Evolutionary conservation across 1,140 invertebrate genomes (phyloP).

Genomic region (Chionoecetes opilio): DNA sequence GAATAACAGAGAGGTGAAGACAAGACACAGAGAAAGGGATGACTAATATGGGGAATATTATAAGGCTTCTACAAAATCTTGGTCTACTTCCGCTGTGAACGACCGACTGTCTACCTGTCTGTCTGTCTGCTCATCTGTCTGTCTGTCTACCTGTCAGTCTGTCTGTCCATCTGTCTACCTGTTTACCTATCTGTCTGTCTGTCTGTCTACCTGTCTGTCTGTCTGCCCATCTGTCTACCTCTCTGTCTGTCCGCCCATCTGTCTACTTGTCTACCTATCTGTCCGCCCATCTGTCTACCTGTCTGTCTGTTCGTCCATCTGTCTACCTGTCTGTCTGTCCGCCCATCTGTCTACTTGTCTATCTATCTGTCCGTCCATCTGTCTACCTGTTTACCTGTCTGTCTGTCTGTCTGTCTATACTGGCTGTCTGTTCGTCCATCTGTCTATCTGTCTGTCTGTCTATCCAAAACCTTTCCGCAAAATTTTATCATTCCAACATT

Average conservation of each 20-base stretch:
- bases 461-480: not conserved
- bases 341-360: not conserved
- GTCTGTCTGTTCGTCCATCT: not conserved
- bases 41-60: not conserved
- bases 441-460: too few species aligned
- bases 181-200: not conserved
- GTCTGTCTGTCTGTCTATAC: too few species aligned
- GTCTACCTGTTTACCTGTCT: too few species aligned
- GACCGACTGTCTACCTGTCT: not conserved
- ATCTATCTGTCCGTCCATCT: not conserved
- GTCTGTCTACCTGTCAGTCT: not conserved
- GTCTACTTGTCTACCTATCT: too few species aligned
- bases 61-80: conserved; percentile 6
- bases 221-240: too few species aligned
- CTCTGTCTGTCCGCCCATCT: too few species aligned
- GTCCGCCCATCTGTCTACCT: too few species aligned
- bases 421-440: too few species aligned
- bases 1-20: not conserved
- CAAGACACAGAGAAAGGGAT: not conserved
- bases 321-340: not conserved
- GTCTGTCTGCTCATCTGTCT: not conserved
- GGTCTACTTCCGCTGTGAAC: not conserved
- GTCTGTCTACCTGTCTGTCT: too few species aligned
- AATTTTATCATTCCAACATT: too few species aligned
- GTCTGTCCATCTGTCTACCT: not conserved